A percentile compares a stretch with the other conserved stretches of the same genome.
phyloP scores from a whole-genome alignment of 1,140 invertebrate species.

The Orius insidiosus region DNA sequence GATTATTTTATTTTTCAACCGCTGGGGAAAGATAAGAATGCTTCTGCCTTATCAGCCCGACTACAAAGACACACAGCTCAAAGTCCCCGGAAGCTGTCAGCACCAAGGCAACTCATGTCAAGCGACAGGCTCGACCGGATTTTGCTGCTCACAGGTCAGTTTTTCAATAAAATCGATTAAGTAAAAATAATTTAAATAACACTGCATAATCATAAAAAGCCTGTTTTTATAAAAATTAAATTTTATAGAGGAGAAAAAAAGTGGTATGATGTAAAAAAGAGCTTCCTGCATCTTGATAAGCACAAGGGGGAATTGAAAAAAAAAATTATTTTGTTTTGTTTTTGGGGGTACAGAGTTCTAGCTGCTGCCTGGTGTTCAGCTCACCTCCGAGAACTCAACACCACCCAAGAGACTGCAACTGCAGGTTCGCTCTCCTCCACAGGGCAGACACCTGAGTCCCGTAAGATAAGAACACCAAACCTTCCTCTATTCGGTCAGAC shows the following conservation, averaged over 20 bases:
- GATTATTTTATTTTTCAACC: constrained; percentile 63
- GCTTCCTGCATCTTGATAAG: constrained; percentile 7
- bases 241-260: background rate
- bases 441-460: constrained; percentile 36
- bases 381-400: constrained; percentile 39
- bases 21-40: constrained; percentile 76
- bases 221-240: background rate
- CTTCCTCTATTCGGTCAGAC: no score
- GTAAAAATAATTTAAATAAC: background rate
- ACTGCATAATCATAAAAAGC: background rate
- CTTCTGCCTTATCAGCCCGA: constrained; percentile 67
- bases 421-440: constrained; percentile 70
- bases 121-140: background rate
- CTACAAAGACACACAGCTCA: constrained; percentile 21
- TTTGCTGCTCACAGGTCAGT: constrained; percentile 14
- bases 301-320: constrained; percentile 7
- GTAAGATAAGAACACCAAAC: background rate
- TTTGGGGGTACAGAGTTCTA: constrained; percentile 30
- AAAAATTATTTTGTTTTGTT: constrained; percentile 13
- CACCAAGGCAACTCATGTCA: constrained; percentile 7
- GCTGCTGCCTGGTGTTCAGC: constrained; percentile 61
- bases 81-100: constrained; percentile 14
- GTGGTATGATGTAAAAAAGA: background rate
- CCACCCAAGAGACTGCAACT: constrained; percentile 64
- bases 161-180: background rate